Conservation (phyloP, 2,797 vertebrate species). For the Cyclura pinguis region DNA sequence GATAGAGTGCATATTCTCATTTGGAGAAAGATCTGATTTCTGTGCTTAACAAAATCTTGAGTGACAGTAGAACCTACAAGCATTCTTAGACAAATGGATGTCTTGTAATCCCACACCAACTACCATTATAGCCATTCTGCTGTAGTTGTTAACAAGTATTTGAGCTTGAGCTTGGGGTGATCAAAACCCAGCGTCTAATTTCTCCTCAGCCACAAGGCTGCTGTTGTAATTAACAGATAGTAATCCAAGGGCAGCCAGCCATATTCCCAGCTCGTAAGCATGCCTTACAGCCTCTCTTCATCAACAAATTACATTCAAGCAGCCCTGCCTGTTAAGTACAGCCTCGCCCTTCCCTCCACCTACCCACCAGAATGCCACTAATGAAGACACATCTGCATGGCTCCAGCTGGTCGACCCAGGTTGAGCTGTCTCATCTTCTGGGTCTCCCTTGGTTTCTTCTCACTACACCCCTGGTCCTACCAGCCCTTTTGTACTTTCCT, state of each 20-base stretch:
- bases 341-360: background rate
- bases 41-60: background rate
- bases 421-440: background rate
- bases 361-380: background rate
- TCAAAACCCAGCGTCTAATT: background rate
- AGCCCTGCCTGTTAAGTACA: background rate
- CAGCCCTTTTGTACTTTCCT: background rate
- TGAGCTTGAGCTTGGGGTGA: background rate
- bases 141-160: background rate
- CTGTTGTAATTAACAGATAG: background rate
- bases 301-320: background rate
- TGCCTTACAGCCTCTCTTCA: background rate
- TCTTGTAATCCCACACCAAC: background rate
- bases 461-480: background rate
- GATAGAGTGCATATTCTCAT: background rate
- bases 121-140: background rate
- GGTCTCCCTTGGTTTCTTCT: background rate
- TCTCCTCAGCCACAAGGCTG: background rate
- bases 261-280: background rate
- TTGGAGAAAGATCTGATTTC: background rate
- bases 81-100: background rate
- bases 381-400: background rate
- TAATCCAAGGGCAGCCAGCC: background rate
- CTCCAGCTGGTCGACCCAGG: background rate
- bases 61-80: background rate